Base-by-base conservation (phyloP, 2,888 invertebrate genomes). In the Allophyes oxyacanthae region DNA sequence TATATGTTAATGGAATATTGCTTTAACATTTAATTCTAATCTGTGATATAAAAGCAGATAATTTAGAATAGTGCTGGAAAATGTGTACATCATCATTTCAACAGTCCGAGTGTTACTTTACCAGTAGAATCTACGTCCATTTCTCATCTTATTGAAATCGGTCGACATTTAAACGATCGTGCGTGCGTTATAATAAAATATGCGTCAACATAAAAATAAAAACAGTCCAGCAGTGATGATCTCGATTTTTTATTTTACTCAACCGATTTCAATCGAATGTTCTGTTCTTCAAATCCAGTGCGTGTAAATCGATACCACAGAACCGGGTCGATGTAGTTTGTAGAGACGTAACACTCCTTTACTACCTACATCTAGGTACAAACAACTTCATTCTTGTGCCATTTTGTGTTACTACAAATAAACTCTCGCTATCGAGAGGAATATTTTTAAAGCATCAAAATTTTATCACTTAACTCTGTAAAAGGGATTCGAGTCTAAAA, bases 371-470 rank as follows among this genome's bases (percentile, higher is more conserved):
- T 5, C 6, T 14, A 40, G 46, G 34, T 55, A 46, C 28, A 13
- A 48, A 41, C 25, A 25, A 41, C 48, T 34, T 49, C 25, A n/a
- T 25, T 40, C 50, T 50, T 55, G 55, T 64, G 64, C 64, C 2
- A 36, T 60, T 37, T 61, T 25, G 44, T 57, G 48, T 45, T 34
- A 62, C 66, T 66, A 66, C 57, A 48, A 30, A 64, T 48, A 66
- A 61, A 34, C 66, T 57, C 65, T 52, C 61, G 33, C 34, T 52
- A 49, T 10, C 0, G 52, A 57, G 65, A 65, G 57, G 14, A 36
- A 57, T 62, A 53, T 52, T 49, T 60, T 85, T 84, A 87, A 83
- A 85, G 82, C 83, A 78, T 77, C 70, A 71, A 59, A 79, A 78
- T 83, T 82, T 79, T 84, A 81, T 82, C 82, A 77, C 75, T 61